A percentile compares a stretch with the other conserved stretches of the same genome.
phyloP scores from a whole-genome alignment of 2,888 invertebrate genomes.

The Coenonympha arcania region DNA sequence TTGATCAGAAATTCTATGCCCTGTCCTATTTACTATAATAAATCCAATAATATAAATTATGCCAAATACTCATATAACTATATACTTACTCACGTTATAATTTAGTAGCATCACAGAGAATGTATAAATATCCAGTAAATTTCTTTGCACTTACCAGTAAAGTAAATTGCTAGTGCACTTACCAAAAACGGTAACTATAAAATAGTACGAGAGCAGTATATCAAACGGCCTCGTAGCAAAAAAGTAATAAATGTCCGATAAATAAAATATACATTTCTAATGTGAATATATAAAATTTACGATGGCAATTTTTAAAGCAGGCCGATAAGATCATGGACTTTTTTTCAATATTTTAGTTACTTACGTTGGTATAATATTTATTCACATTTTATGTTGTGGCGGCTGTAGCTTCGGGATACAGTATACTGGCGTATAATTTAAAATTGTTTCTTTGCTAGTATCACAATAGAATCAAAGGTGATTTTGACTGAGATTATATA shows the following conservation, averaged over 20 bases:
- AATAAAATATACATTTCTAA: constrained; percentile 1
- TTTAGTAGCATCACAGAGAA: too few species aligned
- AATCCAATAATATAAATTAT: too few species aligned
- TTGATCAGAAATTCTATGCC: too few species aligned
- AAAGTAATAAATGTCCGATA: not conserved
- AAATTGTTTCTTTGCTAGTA: not conserved
- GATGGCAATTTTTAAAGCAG: not conserved
- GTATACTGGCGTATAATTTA: too few species aligned
- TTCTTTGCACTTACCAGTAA: too few species aligned
- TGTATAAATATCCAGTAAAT: too few species aligned
- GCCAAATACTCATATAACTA: too few species aligned
- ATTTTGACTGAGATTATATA: not conserved
- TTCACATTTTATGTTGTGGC: not conserved
- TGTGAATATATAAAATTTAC: not conserved
- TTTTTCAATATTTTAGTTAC: not conserved
- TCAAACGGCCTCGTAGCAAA: not conserved
- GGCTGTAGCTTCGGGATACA: too few species aligned
- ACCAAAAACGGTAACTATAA: not conserved
- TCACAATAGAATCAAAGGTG: constrained; percentile 4
- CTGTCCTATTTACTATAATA: too few species aligned
- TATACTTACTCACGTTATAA: too few species aligned
- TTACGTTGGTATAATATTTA: not conserved
- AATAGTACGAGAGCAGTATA: not conserved
- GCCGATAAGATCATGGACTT: not conserved
- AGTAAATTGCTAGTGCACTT: not conserved